Evolutionary conservation across 2,797 vertebrate genomes (phyloP).

Genomic region (Characodon lateralis): DNA sequence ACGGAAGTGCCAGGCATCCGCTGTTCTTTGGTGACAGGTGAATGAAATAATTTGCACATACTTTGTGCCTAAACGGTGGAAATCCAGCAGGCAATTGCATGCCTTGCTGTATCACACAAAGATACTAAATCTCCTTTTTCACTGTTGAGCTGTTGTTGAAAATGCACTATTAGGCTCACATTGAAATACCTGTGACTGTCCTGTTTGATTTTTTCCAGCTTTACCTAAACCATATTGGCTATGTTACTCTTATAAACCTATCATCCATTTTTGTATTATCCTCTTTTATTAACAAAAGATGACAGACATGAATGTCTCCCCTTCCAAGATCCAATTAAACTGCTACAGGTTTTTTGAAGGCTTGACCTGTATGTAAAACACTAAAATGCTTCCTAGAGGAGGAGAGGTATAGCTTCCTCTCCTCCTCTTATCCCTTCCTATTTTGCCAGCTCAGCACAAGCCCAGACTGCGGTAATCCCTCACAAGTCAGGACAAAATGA

Average conservation of each 20-base stretch:
- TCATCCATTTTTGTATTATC: slow-evolving; percentile 26
- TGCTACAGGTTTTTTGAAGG: slow-evolving; percentile 46
- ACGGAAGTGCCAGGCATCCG: slow-evolving; percentile 68
- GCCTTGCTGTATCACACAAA: slow-evolving; percentile 66
- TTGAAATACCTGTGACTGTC: slow-evolving; percentile 53
- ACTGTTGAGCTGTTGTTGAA: slow-evolving; percentile 41
- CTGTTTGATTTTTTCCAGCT: slow-evolving; percentile 55
- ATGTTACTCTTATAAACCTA: slow-evolving; percentile 36
- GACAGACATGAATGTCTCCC: slow-evolving; percentile 41
- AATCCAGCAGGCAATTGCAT: slow-evolving; percentile 73
- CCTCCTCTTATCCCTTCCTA: slow-evolving; percentile 59
- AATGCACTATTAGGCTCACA: slow-evolving; percentile 54
- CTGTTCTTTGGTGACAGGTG: slow-evolving; percentile 79
- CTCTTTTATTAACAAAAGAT: slow-evolving; percentile 38
- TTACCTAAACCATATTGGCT: slow-evolving; percentile 43
- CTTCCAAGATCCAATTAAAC: slow-evolving; percentile 46
- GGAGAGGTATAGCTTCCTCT: slow-evolving; percentile 48
- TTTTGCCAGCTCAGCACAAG: slow-evolving; percentile 76
- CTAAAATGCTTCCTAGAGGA: slow-evolving; percentile 31
- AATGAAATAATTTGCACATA: slow-evolving; percentile 80
- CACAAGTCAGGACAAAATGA: slow-evolving; percentile 76
- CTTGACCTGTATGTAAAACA: slow-evolving; percentile 65
- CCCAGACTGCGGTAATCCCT: slow-evolving; percentile 75
- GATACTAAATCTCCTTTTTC: slow-evolving; percentile 55
- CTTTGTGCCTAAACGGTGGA: slow-evolving; percentile 75